Conservation (phyloP, 2,113 vertebrate genomes). For the Ahaetulla prasina region DNA sequence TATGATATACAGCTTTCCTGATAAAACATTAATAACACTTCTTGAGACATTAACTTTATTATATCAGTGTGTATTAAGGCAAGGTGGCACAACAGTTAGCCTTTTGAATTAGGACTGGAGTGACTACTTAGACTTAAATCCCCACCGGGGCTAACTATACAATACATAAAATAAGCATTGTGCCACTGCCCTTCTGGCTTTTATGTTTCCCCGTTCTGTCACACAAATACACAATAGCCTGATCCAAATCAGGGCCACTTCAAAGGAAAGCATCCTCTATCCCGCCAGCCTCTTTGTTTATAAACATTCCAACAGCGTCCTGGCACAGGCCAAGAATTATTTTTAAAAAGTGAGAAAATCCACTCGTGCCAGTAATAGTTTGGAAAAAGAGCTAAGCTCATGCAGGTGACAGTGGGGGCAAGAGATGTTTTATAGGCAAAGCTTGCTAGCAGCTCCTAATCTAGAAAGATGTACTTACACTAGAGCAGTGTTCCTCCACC, state of each 20-base stretch:
- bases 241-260: not conserved
- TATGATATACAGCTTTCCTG: not conserved
- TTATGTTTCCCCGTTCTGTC: not conserved
- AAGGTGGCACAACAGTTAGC: not conserved
- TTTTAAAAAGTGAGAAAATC: not conserved
- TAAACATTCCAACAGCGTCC: not conserved
- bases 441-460: not conserved
- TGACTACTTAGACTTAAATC: not conserved
- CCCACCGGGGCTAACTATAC: not conserved
- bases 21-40: not conserved
- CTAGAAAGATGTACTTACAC: not conserved
- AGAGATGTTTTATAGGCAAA: not conserved
- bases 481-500: not conserved
- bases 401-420: not conserved
- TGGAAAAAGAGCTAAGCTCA: not conserved
- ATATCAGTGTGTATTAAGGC: not conserved
- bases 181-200: not conserved
- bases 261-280: not conserved
- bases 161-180: not conserved
- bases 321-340: not conserved
- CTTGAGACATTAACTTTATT: not conserved
- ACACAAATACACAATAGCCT: not conserved
- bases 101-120: not conserved
- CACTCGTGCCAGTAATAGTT: not conserved
- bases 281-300: not conserved